A percentile compares a stretch with the other conserved stretches of the same genome.
Evolutionary conservation across 1,140 invertebrate genomes (phyloP).

Genomic region (Pogonognathellus flavescens): DNA sequence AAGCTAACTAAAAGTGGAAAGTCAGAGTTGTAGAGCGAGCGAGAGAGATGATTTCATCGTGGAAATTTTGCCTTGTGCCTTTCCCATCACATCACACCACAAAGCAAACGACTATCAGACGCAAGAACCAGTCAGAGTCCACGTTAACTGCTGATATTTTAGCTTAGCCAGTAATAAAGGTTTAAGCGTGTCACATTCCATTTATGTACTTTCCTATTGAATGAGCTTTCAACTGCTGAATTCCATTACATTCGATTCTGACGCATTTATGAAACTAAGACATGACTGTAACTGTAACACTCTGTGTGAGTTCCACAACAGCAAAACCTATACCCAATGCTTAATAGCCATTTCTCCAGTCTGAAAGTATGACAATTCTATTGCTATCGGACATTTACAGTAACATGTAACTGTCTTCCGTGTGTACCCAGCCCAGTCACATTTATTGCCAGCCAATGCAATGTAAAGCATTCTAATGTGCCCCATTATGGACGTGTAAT

Average conservation of each 20-base stretch:
- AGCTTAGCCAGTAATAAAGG: slow-evolving; percentile 43
- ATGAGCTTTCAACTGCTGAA: slow-evolving; percentile 33
- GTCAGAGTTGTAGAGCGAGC: not conserved
- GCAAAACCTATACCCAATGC: no score
- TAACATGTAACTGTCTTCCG: not conserved
- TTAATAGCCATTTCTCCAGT: not conserved
- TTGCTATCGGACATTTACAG: slow-evolving; percentile 35
- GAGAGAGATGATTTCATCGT: slow-evolving; percentile 36
- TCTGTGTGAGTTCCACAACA: no score
- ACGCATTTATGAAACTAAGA: not conserved
- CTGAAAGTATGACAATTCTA: slow-evolving; percentile 36
- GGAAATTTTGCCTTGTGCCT: not conserved
- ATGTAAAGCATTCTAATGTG: not conserved
- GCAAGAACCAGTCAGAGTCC: slow-evolving; percentile 18
- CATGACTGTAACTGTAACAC: no score
- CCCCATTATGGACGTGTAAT: slow-evolving; percentile 33
- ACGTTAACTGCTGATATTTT: slow-evolving; percentile 34
- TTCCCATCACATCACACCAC: slow-evolving; percentile 33
- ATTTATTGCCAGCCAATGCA: slow-evolving; percentile 37
- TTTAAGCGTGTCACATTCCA: slow-evolving; percentile 36
- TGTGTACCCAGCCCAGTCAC: not conserved
- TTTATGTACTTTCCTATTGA: slow-evolving; percentile 33
- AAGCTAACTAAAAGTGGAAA: not conserved
- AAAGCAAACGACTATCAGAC: slow-evolving; percentile 16
- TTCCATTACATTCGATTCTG: slow-evolving; percentile 31